Base-by-base conservation (phyloP, 1,140 invertebrate genomes). In the Parasteatoda tepidariorum region DNA sequence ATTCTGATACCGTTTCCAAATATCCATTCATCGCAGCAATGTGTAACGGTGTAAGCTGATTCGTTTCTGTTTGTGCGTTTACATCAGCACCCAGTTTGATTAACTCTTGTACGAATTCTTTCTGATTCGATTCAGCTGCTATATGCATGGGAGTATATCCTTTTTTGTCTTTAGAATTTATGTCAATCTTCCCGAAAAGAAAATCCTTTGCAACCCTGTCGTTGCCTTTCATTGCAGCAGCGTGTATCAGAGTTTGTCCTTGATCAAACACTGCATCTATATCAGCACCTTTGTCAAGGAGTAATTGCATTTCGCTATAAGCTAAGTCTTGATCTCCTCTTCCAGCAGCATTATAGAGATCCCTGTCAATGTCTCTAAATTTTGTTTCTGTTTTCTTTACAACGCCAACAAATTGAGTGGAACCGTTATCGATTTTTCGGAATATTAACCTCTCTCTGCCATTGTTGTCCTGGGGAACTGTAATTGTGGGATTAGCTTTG, bases 291-390 rank as follows among this genome's bases (percentile, higher is more conserved):
- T 68, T 68, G 34, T n/a, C 33, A 13, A 38, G 13, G 9, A 68
- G 28, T 18, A 11, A 2, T 28, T 68, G 13, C 34, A 68, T 38
- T 38, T 68, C 66, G 15, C 41, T 15, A 15, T 28, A 3, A 38
- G 66, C 66, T 2, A 68, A n/a, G 22, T 41, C 66, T 41, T 68
- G 15, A 24, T 68, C 41, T 34, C 5, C 11, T 2, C 41, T 34
- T 68, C 6, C 11, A 38, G 33, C 33, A 68, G 66, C 30, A 48
- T 68, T 68, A 38, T 68, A 68, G 3, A 68, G n/a, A 68, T 68
- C 66, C 41, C 66, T 68, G 22, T 68, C 41, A 24, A 68, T 68
- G 24, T 68, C 66, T 68, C 30, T 34, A 68, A 68, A 68, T 41
- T 68, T 22, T 22, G 22, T 68, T 34, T 34, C 31, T 5, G 31